Evolutionary conservation across 2,113 vertebrate genomes (phyloP).

Genomic region (Actinemys pallida): DNA sequence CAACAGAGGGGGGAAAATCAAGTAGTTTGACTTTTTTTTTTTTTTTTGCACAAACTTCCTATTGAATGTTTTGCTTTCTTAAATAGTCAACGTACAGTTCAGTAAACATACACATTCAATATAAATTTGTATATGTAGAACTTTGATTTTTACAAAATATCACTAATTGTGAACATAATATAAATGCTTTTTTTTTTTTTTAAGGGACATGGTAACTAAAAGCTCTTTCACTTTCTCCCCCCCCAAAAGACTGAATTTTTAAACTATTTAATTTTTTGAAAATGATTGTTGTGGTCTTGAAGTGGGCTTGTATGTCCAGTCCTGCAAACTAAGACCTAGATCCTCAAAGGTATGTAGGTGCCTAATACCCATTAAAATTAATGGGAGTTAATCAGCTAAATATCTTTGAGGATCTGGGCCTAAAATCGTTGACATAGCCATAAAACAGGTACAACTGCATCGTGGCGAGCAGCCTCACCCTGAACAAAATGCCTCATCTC

Average conservation of each 20-base stretch:
- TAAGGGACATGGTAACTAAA: not conserved
- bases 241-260: not conserved
- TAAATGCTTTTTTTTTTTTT: not conserved
- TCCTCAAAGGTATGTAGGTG: not conserved
- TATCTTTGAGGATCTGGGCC: not conserved
- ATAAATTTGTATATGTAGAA: not conserved
- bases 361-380: not conserved
- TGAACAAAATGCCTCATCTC: not conserved
- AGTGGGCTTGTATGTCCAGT: not conserved
- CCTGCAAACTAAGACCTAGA: not conserved
- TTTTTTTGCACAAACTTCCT: not conserved
- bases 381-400: not conserved
- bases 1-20: not conserved
- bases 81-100: not conserved
- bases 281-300: fast-evolving
- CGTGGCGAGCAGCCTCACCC: fast-evolving
- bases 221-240: fast-evolving
- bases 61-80: not conserved
- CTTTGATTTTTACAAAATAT: not conserved
- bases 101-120: not conserved
- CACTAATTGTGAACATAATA: not conserved
- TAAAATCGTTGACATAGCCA: not conserved
- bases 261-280: not conserved
- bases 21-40: not conserved
- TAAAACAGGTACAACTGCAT: not conserved